Evolutionary conservation across 1,140 invertebrate genomes (phyloP).

Genomic region (Dolichoris vasculosae): DNA sequence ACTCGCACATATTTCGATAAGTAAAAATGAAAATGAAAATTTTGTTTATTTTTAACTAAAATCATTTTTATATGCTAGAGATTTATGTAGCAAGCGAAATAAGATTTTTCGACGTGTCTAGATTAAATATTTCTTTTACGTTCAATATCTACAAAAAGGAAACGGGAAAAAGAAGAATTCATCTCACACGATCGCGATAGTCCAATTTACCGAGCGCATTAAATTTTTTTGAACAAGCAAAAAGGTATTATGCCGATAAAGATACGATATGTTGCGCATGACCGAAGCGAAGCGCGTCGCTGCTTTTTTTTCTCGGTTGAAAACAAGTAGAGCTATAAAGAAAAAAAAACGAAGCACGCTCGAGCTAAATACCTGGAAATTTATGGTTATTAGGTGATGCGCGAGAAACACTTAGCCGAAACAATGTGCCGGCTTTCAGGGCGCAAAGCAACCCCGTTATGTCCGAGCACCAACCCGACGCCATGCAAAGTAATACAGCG

Average conservation of each 20-base stretch:
- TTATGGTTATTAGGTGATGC: conserved; percentile 51
- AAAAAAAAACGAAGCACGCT: conserved; percentile 30
- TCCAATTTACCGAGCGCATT: conserved; percentile 27
- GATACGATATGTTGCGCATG: neutral
- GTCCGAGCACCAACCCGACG: neutral
- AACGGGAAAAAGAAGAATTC: conserved; percentile 16
- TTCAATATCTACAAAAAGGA: neutral
- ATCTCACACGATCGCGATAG: conserved; percentile 22
- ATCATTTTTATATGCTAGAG: too few species aligned
- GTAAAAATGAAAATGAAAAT: too few species aligned
- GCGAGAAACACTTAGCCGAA: conserved; percentile 45
- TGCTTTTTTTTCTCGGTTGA: neutral
- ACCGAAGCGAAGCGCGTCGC: neutral
- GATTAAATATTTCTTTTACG: conserved; percentile 30
- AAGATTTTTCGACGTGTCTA: neutral
- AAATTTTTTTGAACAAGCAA: conserved; percentile 25
- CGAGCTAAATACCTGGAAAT: conserved; percentile 36
- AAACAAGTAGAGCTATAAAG: conserved; percentile 32
- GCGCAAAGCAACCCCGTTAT: neutral
- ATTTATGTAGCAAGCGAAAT: neutral
- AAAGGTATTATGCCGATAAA: conserved; percentile 37
- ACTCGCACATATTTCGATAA: too few species aligned
- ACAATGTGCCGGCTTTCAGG: conserved; percentile 31
- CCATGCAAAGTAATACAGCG: neutral
- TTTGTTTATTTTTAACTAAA: too few species aligned